Conservation (phyloP, 2,113 vertebrate species). For the Donacobius atricapilla region DNA sequence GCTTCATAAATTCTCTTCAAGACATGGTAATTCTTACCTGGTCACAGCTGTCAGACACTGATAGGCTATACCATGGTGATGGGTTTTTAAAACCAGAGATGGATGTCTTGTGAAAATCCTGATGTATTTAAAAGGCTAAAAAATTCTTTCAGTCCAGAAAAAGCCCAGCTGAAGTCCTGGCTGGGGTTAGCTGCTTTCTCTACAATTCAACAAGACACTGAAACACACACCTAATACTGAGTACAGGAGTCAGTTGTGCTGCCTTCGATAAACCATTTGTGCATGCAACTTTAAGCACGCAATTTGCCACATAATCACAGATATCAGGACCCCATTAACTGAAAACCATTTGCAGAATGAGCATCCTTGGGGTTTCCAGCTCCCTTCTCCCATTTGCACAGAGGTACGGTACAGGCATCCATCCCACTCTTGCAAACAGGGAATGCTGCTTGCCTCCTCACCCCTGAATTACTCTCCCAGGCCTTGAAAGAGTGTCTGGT, state of each 20-base stretch:
- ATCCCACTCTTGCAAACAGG: not conserved
- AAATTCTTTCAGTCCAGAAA: not conserved
- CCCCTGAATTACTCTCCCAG: not conserved
- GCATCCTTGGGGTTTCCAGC: not conserved
- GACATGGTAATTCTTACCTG: constrained; percentile 31
- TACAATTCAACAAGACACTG: not conserved
- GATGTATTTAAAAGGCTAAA: not conserved
- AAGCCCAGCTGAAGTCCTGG: not conserved
- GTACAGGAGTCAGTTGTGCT: not conserved
- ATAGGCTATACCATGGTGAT: not conserved
- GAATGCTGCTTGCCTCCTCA: not conserved
- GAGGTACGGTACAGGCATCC: rapidly evolving
- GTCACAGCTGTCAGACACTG: constrained; percentile 36
- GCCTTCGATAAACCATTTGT: not conserved
- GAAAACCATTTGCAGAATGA: not conserved
- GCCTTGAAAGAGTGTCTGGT: not conserved
- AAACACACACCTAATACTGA: not conserved
- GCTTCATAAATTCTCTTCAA: constrained; percentile 58
- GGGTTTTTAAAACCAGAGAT: constrained; percentile 24
- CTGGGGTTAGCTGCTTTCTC: not conserved
- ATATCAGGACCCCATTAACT: not conserved
- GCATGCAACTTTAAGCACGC: not conserved
- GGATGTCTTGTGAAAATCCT: not conserved
- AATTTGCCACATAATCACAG: not conserved
- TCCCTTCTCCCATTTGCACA: not conserved